Conservation (phyloP, 2,797 vertebrate species). For the Peromyscus attwateri region DNA sequence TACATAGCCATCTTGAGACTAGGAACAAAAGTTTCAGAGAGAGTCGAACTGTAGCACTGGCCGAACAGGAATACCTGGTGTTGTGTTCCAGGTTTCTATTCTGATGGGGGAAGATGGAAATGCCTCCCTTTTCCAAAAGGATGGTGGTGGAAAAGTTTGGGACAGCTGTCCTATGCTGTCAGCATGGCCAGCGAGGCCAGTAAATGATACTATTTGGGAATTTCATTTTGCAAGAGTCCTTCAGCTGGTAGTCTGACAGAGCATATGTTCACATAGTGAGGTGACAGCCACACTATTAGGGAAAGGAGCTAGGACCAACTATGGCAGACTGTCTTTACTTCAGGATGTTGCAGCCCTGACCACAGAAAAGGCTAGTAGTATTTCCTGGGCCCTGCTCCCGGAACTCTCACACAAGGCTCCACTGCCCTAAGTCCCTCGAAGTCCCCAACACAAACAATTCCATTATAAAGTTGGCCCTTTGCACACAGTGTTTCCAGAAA, state of each 20-base stretch:
- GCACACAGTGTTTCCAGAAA: slow-evolving; percentile 88
- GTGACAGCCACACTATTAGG: slow-evolving; percentile 82
- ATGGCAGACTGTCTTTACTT: slow-evolving; percentile 81
- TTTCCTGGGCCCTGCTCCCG: slow-evolving; percentile 71
- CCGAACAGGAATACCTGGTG: not conserved
- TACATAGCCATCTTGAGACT: not conserved
- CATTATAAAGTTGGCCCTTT: slow-evolving; percentile 88
- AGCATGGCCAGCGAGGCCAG: not conserved
- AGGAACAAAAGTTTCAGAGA: not conserved
- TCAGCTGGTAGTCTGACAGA: slow-evolving; percentile 74
- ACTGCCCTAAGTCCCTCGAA: slow-evolving; percentile 82
- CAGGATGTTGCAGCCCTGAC: slow-evolving; percentile 64
- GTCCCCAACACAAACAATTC: slow-evolving; percentile 87
- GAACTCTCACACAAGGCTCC: slow-evolving; percentile 80
- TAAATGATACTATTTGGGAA: slow-evolving; percentile 73
- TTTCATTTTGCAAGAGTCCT: slow-evolving; percentile 73
- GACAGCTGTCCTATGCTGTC: not conserved
- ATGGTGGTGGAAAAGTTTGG: not conserved
- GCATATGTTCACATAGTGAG: slow-evolving; percentile 78
- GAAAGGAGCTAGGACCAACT: slow-evolving; percentile 76
- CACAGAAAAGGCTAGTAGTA: slow-evolving; percentile 82
- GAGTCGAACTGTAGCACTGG: not conserved
- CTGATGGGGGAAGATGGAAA: not conserved
- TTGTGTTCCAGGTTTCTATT: not conserved
- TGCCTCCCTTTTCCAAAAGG: not conserved